Conservation (phyloP, 2,797 vertebrate genomes). For the Peromyscus nudipes region DNA sequence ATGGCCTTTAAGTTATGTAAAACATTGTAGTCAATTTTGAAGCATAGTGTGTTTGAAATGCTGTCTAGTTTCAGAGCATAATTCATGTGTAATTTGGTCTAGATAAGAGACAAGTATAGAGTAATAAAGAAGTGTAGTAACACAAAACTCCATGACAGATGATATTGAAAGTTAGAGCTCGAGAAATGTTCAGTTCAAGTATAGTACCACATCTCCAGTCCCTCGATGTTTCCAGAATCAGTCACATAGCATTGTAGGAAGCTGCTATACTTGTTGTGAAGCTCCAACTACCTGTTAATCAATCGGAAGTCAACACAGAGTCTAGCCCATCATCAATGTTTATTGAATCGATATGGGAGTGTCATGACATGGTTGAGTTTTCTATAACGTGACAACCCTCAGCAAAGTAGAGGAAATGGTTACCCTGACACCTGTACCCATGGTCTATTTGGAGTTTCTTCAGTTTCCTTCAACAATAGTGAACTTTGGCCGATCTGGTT, state of each 20-base stretch:
- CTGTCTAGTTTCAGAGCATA: constrained; percentile 65
- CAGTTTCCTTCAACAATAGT: not conserved
- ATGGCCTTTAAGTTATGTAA: constrained; percentile 62
- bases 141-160: constrained; percentile 61
- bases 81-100: constrained; percentile 64
- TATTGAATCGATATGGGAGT: constrained; percentile 47
- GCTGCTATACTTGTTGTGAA: constrained; percentile 35
- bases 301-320: not conserved
- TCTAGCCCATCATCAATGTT: constrained; percentile 5
- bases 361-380: constrained; percentile 15
- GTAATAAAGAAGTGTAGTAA: constrained; percentile 67
- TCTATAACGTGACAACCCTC: constrained; percentile 28
- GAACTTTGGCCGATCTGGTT: not conserved
- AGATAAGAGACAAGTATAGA: constrained; percentile 59
- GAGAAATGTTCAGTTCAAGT: constrained; percentile 51
- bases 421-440: not conserved
- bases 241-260: constrained; percentile 50
- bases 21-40: constrained; percentile 59
- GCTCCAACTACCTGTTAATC: not conserved
- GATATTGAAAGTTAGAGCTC: constrained; percentile 50
- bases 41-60: constrained; percentile 61
- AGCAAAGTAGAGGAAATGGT: constrained; percentile 37
- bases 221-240: constrained; percentile 58
- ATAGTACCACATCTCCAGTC: constrained; percentile 61
- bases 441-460: not conserved